Base-by-base conservation (phyloP, 2,113 vertebrate genomes). In the Limanda limanda region DNA sequence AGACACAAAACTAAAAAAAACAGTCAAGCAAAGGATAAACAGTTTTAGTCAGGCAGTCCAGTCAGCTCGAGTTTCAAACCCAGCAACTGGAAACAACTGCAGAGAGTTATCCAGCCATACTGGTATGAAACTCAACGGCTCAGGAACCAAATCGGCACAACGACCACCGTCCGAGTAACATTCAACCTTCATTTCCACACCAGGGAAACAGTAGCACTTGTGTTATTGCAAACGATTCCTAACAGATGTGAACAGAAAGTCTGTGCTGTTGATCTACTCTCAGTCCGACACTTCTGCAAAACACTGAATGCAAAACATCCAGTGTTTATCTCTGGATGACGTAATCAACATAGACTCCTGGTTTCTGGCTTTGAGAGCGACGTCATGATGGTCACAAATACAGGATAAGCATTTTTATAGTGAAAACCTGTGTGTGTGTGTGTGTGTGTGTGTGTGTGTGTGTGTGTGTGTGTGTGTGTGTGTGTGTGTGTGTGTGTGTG, bases 391-490 rank as follows among this genome's bases (percentile, higher is more conserved):
- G 57, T 72, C 58, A 65, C 74, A 84, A 86, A 86, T 55, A 79
- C 78, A 76, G 71, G 75, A 84, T 76, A 87, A 80, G 82, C 71
- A 82, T 90, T 89, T 87, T 78, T 71, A 64, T 45, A 35, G 67
- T 15, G 20, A 15, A 25, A 54, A 24, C 69, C 24, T 45, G 48
- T 68, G 35, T 72, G 61, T 63, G 71, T 79, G 66, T 60, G 71
- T 17, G 24, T 75, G 64, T 84, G 31, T 37, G 25, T 68, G 35
- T 72, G 61, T 63, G 68, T 79, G 66, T 60, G 71, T 17, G 24
- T 75, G 64, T 84, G 35, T 40, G n/a, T n/a, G n/a, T n/a, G n/a
- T n/a, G n/a, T n/a, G n/a, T n/a, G n/a, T n/a, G n/a, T n/a, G n/a
- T n/a, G n/a, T n/a, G n/a, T n/a, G n/a, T n/a, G n/a, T n/a, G n/a